These are phyloP conservation scores for Amphiprion ocellaris DNA, from an alignment of 2,113 vertebrate genomes.

Conservation along the genomic window DNA sequence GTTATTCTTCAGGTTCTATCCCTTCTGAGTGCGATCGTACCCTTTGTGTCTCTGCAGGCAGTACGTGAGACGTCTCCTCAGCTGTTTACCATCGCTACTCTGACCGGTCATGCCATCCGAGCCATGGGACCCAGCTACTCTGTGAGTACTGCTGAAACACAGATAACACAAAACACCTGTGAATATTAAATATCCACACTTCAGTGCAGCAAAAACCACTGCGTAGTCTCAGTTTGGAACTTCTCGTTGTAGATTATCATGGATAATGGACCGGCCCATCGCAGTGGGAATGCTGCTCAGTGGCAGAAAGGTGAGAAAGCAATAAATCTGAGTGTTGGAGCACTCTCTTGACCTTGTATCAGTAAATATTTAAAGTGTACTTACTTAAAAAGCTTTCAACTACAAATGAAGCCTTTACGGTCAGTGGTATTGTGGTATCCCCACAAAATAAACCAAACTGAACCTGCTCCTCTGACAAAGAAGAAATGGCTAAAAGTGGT, in stretches of 20 bases:
- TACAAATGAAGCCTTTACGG: too few species aligned
- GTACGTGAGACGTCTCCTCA: conserved; percentile 75
- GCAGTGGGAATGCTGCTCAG: conserved; percentile 68
- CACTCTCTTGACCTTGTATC: background rate
- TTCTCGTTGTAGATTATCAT: conserved; percentile 83
- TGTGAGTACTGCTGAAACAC: conserved; percentile 66
- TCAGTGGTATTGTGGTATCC: too few species aligned
- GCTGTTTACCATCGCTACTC: conserved; percentile 87
- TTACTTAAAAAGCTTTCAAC: too few species aligned
- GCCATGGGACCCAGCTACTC: conserved; percentile 88
- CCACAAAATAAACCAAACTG: too few species aligned
- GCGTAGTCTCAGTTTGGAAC: background rate
- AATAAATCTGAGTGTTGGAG: background rate
- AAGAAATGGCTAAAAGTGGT: too few species aligned
- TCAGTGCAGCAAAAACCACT: background rate
- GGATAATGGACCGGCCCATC: conserved; percentile 86
- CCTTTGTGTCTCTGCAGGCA: conserved; percentile 73
- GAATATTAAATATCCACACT: background rate
- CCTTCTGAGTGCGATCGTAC: background rate
- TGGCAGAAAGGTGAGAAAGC: conserved; percentile 84
- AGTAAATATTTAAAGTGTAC: background rate
- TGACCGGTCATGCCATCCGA: conserved; percentile 87
- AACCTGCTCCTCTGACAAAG: too few species aligned
- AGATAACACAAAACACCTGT: background rate
- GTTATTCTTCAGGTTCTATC: background rate